These are phyloP conservation scores for Orcinus orca DNA, from an alignment of 2,113 vertebrate species.

Conservation along the genomic window DNA sequence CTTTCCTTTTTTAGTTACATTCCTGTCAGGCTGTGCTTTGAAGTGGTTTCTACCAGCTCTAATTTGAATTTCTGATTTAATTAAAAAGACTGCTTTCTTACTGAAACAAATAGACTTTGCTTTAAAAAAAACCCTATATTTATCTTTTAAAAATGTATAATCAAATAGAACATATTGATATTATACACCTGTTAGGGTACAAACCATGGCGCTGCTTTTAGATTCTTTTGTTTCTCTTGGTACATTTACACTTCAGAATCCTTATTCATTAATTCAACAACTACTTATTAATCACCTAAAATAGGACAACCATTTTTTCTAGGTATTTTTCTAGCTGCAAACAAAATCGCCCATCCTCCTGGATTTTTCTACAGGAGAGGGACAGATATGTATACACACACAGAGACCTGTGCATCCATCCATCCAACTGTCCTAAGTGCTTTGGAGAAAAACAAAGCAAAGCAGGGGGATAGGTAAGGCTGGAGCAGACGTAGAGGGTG, in stretches of 20 bases:
- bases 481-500: background rate
- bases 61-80: conserved; percentile 48
- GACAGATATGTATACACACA: accelerated
- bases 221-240: background rate
- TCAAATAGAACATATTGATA: background rate
- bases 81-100: background rate
- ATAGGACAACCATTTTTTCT: background rate
- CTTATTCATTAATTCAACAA: background rate
- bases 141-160: conserved; percentile 1
- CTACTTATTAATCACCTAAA: background rate
- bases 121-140: background rate
- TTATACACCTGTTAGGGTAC: background rate
- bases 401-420: background rate
- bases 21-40: conserved; percentile 63
- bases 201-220: background rate
- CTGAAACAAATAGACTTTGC: background rate
- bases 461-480: background rate
- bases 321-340: background rate
- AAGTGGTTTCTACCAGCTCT: conserved; percentile 51
- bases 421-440: background rate
- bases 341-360: background rate
- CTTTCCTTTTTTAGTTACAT: conserved; percentile 62
- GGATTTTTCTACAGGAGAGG: background rate
- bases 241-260: background rate
- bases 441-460: background rate